These are phyloP conservation scores for Drosophila oshimai DNA, from an alignment of 1,140 invertebrate genomes.

Conservation along the genomic window DNA sequence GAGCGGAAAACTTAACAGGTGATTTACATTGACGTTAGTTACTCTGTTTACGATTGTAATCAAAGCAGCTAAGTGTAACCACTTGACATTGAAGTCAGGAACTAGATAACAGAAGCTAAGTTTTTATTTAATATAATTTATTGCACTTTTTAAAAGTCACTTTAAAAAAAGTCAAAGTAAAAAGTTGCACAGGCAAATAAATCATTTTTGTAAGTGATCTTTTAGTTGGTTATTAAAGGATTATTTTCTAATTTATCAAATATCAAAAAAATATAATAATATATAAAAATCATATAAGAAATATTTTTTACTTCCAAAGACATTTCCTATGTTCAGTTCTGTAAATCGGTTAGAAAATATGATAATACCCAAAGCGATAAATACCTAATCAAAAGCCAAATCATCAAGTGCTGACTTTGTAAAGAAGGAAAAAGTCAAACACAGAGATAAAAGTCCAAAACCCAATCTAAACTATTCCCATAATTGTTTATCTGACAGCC, in stretches of 20 bases:
- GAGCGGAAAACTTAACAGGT: conserved; percentile 41
- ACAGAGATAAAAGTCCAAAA: not conserved
- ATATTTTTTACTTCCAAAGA: no score
- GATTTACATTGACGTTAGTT: conserved; percentile 38
- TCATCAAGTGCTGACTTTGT: not conserved
- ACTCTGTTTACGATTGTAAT: conserved; percentile 17
- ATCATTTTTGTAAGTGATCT: no score
- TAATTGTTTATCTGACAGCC: conserved; percentile 24
- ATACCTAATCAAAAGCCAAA: not conserved
- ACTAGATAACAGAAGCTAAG: not conserved
- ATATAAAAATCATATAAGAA: no score
- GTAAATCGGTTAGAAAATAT: no score
- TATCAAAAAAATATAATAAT: no score
- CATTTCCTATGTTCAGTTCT: no score
- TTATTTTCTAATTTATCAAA: no score
- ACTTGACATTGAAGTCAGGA: conserved; percentile 1
- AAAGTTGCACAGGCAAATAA: no score
- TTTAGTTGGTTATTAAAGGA: no score
- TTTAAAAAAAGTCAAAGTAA: no score
- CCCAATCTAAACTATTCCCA: conserved; percentile 17
- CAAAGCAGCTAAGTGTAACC: not conserved
- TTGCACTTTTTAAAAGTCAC: no score
- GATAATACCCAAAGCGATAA: not conserved
- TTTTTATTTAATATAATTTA: not conserved
- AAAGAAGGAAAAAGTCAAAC: conserved; percentile 22